Base-by-base conservation (phyloP, 2,113 vertebrate genomes). In the Romanogobio albipinnatus region DNA sequence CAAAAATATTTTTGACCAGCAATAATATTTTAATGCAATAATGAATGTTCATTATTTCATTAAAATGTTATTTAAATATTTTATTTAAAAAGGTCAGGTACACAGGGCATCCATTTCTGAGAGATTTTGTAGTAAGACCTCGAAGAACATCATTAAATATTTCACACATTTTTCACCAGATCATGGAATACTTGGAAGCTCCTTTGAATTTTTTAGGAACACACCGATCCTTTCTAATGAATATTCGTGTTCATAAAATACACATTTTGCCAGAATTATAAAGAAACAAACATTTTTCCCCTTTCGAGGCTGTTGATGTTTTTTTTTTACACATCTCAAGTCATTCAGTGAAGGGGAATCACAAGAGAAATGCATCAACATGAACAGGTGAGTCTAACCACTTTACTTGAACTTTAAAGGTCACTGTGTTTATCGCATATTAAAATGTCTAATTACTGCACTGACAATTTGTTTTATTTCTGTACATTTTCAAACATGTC, bases 351-450 rank as follows among this genome's bases (percentile, higher is more conserved):
- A 49, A 26, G 59, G 13, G 76, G 58, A 79, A 9, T 62, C n/a
- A 17, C 77, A 62, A 26, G 58, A 62, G 43, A 33, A 26, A 66
- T 39, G 4, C 74, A 33, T 68, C 45, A 33, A 29, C 79, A 36
- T n/a, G 9, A 68, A 36, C 43, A 68, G 79, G 79, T 81, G 79
- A 81, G 79, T 81, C 24, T 68, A 68, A 45, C 43, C 29, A 15
- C 14, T 68, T 68, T 79, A 79, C 58, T 79, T 47, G 2, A 47
- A 47, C n/a, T 26, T 79, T 39, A 45, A 62, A 64, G 4, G 39
- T 15, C 76, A 77, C 1, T 26, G 8, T 79, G 22, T 22, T 56
- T 56, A 56, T 22, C 53, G 24, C 7, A 78, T n/a, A 24, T 36
- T 17, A 19, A 56, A 15, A 22, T 4, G 24, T 61, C 9, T 22